Percentiles rank a stretch among this genome's conserved stretches.
phyloP scores from a whole-genome alignment of 2,888 invertebrate genomes.

The Xestobium rufovillosum region DNA sequence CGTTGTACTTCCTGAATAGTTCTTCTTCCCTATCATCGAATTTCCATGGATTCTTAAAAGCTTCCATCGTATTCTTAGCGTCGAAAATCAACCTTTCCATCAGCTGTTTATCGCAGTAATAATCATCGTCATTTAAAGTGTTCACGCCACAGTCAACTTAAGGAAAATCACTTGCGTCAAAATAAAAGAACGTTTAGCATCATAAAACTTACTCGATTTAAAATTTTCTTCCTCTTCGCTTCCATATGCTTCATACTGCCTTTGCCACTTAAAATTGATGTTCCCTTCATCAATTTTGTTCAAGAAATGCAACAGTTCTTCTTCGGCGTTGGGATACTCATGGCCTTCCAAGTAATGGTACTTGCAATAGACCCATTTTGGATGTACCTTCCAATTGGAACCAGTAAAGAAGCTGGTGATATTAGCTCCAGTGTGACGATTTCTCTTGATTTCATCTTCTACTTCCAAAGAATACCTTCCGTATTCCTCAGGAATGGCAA shows the following conservation, averaged over 20 bases:
- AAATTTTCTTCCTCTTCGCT: conserved; percentile 18
- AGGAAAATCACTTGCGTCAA: conserved; percentile 21
- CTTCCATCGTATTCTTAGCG: conserved; percentile 61
- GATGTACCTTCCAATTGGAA: conserved; percentile 71
- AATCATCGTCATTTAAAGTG: conserved; percentile 59
- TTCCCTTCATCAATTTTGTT: conserved; percentile 51
- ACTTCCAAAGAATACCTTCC: conserved; percentile 68
- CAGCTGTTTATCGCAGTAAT: conserved; percentile 78
- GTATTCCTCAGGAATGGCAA: conserved; percentile 74
- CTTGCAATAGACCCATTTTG: conserved; percentile 85
- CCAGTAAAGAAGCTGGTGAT: conserved; percentile 68
- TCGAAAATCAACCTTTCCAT: conserved; percentile 82
- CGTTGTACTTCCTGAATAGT: conserved; percentile 60
- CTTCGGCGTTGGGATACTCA: conserved; percentile 64
- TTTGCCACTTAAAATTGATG: conserved; percentile 54
- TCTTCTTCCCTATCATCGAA: conserved; percentile 43
- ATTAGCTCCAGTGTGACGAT: conserved; percentile 59
- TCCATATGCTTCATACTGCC: conserved; percentile 48
- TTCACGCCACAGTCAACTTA: conserved; percentile 60
- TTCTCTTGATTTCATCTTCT: conserved; percentile 66
- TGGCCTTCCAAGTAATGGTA: conserved; percentile 77
- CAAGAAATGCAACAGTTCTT: conserved; percentile 68
- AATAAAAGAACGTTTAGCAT: conserved; percentile 14
- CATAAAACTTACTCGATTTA: background rate
- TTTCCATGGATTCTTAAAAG: conserved; percentile 40